A percentile compares a stretch with the other conserved stretches of the same genome.
Conservation (phyloP, 2,113 vertebrate genomes). For the Patagioenas fasciata region DNA sequence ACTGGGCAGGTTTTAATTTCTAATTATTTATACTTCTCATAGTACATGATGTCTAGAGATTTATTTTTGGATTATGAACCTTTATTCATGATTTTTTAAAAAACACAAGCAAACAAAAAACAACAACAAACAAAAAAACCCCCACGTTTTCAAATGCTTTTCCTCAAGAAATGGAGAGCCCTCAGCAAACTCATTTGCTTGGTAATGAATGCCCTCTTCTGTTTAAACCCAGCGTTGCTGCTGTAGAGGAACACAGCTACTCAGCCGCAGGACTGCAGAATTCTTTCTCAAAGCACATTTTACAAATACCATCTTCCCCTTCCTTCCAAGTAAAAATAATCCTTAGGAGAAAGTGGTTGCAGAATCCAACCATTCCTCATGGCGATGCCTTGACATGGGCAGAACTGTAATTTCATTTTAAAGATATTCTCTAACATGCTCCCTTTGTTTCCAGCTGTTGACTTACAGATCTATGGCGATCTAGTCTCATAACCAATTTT, state of each 20-base stretch:
- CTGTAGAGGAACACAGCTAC: background rate
- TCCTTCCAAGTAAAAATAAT: background rate
- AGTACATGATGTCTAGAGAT: constrained; percentile 62
- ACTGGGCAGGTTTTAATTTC: constrained; percentile 58
- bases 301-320: background rate
- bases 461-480: background rate
- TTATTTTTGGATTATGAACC: constrained; percentile 67
- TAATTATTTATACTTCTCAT: constrained; percentile 68
- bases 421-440: background rate
- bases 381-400: background rate
- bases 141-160: background rate
- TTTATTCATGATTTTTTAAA: constrained; percentile 53
- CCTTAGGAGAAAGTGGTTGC: background rate
- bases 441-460: constrained; percentile 20
- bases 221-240: constrained; percentile 50
- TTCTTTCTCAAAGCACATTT: background rate
- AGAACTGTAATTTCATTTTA: constrained; percentile 22
- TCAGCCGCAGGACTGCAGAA: background rate
- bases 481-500: background rate
- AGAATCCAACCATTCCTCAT: background rate
- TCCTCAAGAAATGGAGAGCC: background rate
- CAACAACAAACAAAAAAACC: too few species aligned
- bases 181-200: background rate
- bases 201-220: constrained; percentile 71
- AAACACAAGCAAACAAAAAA: background rate